Percentiles rank a stretch among this genome's conserved stretches.
Evolutionary conservation across 2,888 invertebrate genomes (phyloP).

Genomic region (Apamea epomidion): DNA sequence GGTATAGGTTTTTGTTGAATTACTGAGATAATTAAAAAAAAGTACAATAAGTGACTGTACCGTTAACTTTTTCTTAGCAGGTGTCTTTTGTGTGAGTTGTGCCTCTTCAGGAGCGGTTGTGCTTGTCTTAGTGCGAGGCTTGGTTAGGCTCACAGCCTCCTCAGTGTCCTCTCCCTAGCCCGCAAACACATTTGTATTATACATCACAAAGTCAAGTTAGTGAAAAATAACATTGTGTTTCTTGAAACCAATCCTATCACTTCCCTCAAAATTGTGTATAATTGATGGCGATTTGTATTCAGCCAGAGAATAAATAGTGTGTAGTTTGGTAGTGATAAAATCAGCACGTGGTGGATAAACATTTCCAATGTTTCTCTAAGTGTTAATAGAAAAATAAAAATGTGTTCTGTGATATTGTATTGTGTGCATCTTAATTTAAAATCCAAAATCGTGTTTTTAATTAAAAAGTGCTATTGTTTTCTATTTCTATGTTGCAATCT

Average conservation of each 20-base stretch:
- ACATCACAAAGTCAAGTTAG: slow-evolving; percentile 65
- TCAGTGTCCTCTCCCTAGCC: slow-evolving; percentile 87
- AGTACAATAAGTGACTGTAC: slow-evolving; percentile 74
- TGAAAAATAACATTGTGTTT: slow-evolving; percentile 42
- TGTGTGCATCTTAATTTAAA: slow-evolving; percentile 44
- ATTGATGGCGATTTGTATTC: background rate
- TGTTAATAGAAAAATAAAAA: slow-evolving; percentile 51
- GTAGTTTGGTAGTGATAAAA: slow-evolving; percentile 34
- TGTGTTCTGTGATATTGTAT: slow-evolving; percentile 54
- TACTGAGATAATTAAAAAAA: slow-evolving; percentile 83
- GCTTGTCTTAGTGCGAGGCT: slow-evolving; percentile 88
- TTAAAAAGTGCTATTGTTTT: slow-evolving; percentile 36
- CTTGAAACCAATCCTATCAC: slow-evolving; percentile 38
- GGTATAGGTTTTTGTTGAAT: background rate
- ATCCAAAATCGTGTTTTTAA: slow-evolving; percentile 52
- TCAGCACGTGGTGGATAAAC: slow-evolving; percentile 34
- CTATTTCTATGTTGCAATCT: slow-evolving; percentile 57
- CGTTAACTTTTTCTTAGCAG: slow-evolving; percentile 88
- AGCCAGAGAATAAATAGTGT: background rate
- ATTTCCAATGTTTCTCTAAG: slow-evolving; percentile 38
- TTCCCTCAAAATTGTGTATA: background rate
- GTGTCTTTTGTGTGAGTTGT: slow-evolving; percentile 88
- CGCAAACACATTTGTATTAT: slow-evolving; percentile 73
- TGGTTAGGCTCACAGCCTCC: slow-evolving; percentile 87
- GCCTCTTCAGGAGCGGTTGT: slow-evolving; percentile 89